Evolutionary conservation across 2,888 invertebrate species (phyloP), one percentile per base, ranked within the genome.

Genomic region (Andrena trimmerana): DNA sequence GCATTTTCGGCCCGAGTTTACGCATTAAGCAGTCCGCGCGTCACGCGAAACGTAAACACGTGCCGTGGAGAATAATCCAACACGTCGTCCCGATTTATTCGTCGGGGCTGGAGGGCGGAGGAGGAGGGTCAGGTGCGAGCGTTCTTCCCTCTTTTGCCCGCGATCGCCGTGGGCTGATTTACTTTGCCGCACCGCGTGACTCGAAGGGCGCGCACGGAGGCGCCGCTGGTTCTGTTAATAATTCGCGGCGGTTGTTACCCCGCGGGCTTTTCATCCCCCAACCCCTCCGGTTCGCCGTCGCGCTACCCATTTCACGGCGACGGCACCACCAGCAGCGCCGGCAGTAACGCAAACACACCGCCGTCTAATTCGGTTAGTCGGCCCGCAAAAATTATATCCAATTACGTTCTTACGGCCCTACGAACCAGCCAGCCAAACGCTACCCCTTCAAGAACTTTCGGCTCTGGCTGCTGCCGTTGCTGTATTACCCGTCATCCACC

Each of bases 301-400:
- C 77, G 75, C 82, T 71, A 65, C 77, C 81, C 80, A 59, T 78
- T 74, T 77, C 80, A 62, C 79, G 85, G 66, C 65, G 73, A 84
- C 78, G 78, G 70, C 71, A 78, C 68, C 76, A 78, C 67, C 78
- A 73, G 73, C 81, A 75, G 74, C 78, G 83, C 84, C 84, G 83
- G 85, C 82, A 86, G 86, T 87, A 90, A 87, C 87, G 89, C 89
- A 90, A 90, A 91, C 90, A 90, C 85, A 88, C 86, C 82, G 79
- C 84, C 88, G 84, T 73, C 89, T 91, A 92, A 92, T 92, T 91
- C 91, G 90, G 87, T 92, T 91, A 90, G 89, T 87, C 86, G 88
- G 85, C 76, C 88, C 89, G 86, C 89, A 92, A 91, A 91, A 91
- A 92, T 92, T 90, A 91, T 90, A 92, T 90, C 90, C 90, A 92